These are phyloP conservation scores for Eustalomyia histrio DNA, from an alignment of 2,888 invertebrate species.

Conservation along the genomic window DNA sequence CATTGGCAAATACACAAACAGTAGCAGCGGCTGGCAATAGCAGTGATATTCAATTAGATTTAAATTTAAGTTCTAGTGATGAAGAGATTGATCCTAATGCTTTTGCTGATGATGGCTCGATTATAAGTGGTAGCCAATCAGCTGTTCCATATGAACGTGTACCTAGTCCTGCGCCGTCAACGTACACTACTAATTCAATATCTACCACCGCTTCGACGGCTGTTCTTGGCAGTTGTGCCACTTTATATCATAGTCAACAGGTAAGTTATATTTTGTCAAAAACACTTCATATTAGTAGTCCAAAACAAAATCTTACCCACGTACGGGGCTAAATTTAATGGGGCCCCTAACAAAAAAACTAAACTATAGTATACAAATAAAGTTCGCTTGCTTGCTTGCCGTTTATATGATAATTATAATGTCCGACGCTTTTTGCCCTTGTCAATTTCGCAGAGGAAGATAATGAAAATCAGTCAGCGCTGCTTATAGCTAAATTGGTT, in stretches of 20 bases:
- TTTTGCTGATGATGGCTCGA: constrained; percentile 57
- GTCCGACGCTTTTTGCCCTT: no score
- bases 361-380: no score
- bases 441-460: no score
- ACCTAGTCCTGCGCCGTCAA: constrained; percentile 76
- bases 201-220: constrained; percentile 66
- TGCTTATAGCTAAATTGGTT: no score
- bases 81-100: constrained; percentile 78
- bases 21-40: constrained; percentile 69
- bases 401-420: no score
- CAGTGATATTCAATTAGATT: constrained; percentile 84
- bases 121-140: constrained; percentile 11
- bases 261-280: constrained; percentile 64
- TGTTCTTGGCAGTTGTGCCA: constrained; percentile 61
- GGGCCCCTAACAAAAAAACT: no score
- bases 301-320: no score
- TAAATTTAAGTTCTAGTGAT: constrained; percentile 84
- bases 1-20: constrained; percentile 62
- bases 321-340: no score
- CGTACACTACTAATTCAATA: constrained; percentile 67
- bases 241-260: constrained; percentile 74
- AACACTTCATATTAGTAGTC: no score
- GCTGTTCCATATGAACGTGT: constrained; percentile 72
- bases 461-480: no score
- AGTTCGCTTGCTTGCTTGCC: no score